Percentiles rank a stretch among this genome's conserved stretches.
Evolutionary conservation across 2,797 vertebrate species (phyloP).

Genomic region (Numenius phaeopus): DNA sequence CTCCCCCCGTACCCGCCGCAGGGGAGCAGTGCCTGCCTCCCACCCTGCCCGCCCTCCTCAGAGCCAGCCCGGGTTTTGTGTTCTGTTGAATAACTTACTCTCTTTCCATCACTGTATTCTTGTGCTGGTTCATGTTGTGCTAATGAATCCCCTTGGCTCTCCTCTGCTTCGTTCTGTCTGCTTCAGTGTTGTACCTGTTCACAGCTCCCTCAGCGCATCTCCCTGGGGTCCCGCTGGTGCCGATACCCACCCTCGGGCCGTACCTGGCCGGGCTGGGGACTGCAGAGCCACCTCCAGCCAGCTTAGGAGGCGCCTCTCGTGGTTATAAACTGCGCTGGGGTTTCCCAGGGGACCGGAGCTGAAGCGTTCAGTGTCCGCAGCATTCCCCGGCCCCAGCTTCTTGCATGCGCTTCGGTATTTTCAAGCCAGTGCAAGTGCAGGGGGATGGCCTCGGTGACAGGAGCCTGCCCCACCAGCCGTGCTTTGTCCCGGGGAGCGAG

Average conservation of each 20-base stretch:
- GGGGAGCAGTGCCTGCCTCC: neutral
- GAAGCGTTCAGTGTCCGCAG: neutral
- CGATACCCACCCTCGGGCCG: neutral
- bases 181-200: neutral
- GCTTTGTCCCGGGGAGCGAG: neutral
- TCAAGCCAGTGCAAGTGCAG: neutral
- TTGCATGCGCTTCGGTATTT: neutral
- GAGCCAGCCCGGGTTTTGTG: neutral
- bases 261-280: neutral
- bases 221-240: neutral
- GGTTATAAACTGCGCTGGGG: accelerated
- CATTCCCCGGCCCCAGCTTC: neutral
- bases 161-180: accelerated
- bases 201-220: neutral
- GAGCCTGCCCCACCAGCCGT: neutral
- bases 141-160: neutral
- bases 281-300: too few species aligned
- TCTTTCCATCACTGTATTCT: accelerated
- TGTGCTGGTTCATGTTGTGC: neutral
- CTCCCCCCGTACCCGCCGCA: accelerated
- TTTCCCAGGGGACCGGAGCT: neutral
- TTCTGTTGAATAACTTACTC: neutral
- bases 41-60: neutral
- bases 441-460: neutral
- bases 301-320: neutral